phyloP scores from a whole-genome alignment of 1,140 invertebrate genomes.

The Dreissena polymorpha region DNA sequence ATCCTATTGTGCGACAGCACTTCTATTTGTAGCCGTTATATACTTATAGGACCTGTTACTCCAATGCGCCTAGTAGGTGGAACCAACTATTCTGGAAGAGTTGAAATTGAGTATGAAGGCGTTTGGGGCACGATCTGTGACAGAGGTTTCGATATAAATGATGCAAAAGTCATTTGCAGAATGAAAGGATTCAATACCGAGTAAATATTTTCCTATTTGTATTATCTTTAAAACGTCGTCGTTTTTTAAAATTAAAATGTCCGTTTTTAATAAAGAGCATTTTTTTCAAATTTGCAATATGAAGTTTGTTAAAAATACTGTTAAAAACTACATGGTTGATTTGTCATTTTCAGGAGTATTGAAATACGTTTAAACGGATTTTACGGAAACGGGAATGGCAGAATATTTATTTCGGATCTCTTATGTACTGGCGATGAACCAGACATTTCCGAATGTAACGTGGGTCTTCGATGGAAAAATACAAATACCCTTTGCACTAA shows the following conservation, averaged over 20 bases:
- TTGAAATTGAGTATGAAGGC: constrained; percentile 57
- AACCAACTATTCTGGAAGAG: constrained; percentile 43
- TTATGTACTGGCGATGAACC: neutral
- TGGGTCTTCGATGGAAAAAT: neutral
- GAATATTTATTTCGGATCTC: neutral
- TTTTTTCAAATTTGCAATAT: too few relatives aligned
- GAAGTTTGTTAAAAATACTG: too few relatives aligned
- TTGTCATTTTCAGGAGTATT: neutral
- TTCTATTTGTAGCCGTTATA: too few relatives aligned
- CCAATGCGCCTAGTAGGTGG: constrained; percentile 21
- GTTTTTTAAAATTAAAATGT: neutral
- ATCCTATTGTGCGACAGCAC: too few relatives aligned
- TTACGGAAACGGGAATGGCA: neutral
- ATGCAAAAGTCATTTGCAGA: constrained; percentile 59
- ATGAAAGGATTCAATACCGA: constrained; percentile 46
- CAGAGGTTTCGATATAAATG: constrained; percentile 43
- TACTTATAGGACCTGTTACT: constrained; percentile 19
- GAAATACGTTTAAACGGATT: neutral
- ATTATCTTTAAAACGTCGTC: constrained; percentile 3
- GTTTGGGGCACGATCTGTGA: constrained; percentile 64
- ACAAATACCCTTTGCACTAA: neutral
- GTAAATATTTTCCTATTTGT: neutral
- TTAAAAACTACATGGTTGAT: too few relatives aligned
- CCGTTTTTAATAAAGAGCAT: neutral
- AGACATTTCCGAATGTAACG: neutral